These are phyloP conservation scores for Fundulus diaphanus DNA, from an alignment of 2,797 vertebrate genomes.

Conservation along the genomic window DNA sequence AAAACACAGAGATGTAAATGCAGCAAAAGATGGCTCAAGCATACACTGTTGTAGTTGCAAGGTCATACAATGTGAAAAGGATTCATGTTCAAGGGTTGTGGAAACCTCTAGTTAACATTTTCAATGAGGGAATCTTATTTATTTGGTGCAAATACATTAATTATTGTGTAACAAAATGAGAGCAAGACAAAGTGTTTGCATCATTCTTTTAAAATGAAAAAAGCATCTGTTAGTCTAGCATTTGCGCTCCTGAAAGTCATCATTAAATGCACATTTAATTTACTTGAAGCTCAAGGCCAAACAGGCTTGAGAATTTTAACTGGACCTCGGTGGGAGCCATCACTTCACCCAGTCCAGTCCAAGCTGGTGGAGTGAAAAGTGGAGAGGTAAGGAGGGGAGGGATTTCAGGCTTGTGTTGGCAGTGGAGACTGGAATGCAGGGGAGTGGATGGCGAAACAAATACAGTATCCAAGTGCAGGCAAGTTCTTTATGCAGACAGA, in stretches of 20 bases:
- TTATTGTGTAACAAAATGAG: neutral
- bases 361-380: neutral
- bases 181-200: neutral
- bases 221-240: constrained; percentile 1
- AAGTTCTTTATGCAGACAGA: constrained; percentile 12
- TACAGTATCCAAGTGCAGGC: constrained; percentile 15
- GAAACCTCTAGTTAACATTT: neutral
- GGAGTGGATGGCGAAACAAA: constrained; percentile 27
- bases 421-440: constrained; percentile 35
- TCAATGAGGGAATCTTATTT: neutral
- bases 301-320: constrained; percentile 35
- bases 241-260: neutral
- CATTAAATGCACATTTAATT: constrained; percentile 19
- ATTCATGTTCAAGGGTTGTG: neutral
- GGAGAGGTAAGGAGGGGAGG: neutral
- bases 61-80: no score
- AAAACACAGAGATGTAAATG: no score
- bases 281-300: constrained; percentile 30
- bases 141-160: neutral
- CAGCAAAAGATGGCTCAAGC: neutral
- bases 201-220: neutral
- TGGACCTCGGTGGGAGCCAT: neutral
- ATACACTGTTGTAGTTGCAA: neutral
- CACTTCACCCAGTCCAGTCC: neutral
- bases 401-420: constrained; percentile 3